Evolutionary conservation across 2,888 invertebrate species (phyloP).

Genomic region (Chrysolina oricalcia): DNA sequence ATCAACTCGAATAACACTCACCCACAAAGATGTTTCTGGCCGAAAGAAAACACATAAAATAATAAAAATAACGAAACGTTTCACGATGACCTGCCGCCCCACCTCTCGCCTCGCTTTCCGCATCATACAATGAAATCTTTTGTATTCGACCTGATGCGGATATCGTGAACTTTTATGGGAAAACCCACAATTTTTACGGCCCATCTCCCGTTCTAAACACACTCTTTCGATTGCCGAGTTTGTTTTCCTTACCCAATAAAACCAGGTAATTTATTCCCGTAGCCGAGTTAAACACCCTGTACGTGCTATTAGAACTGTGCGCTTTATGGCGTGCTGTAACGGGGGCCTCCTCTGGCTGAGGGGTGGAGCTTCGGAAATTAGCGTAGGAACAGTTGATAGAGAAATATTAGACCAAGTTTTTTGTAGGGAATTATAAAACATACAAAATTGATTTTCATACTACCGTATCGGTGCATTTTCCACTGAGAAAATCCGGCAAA

Average conservation of each 20-base stretch:
- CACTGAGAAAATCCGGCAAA: too few relatives aligned
- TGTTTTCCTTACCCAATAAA: conserved; percentile 36
- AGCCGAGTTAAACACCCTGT: conserved; percentile 36
- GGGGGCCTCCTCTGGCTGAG: neutral
- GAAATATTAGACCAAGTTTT: neutral
- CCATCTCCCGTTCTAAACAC: conserved; percentile 29
- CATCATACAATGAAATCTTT: conserved; percentile 33
- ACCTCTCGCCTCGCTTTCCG: neutral
- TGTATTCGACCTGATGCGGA: conserved; percentile 24
- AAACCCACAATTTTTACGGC: conserved; percentile 32
- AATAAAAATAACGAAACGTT: conserved; percentile 2
- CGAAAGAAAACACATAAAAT: neutral
- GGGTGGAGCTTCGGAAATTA: neutral
- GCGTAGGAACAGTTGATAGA: neutral
- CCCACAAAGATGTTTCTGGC: conserved; percentile 34
- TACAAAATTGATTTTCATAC: too few relatives aligned
- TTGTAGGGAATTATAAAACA: too few relatives aligned
- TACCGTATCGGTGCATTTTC: too few relatives aligned
- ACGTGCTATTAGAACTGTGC: conserved; percentile 39
- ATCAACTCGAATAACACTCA: neutral
- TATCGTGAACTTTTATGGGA: conserved; percentile 26
- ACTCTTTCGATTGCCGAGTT: conserved; percentile 37
- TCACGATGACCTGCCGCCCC: conserved; percentile 1
- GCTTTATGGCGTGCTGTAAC: conserved; percentile 30
- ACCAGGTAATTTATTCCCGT: conserved; percentile 18